Percentiles rank a stretch among this genome's conserved stretches.
These are phyloP conservation scores for Gnathonemus echidnorhynchus DNA, from an alignment of 2,113 vertebrate genomes.

Conservation along the genomic window DNA sequence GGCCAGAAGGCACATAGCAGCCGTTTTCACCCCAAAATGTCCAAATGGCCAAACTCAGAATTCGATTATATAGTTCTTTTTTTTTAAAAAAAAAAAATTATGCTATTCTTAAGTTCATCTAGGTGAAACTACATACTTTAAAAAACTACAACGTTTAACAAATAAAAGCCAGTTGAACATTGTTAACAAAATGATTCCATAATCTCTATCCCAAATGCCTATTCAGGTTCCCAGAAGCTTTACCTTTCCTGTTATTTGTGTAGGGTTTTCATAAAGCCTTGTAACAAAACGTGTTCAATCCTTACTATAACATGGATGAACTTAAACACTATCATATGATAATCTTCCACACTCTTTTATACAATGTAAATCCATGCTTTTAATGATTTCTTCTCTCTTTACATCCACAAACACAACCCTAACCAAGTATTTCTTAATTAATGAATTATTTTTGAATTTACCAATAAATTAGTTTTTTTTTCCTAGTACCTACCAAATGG, in stretches of 20 bases:
- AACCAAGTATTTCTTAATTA: not conserved
- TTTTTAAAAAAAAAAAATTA: too few species aligned
- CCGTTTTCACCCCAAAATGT: not conserved
- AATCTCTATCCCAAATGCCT: not conserved
- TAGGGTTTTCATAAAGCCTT: not conserved
- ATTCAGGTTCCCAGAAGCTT: not conserved
- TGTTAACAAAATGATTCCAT: not conserved
- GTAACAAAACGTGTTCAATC: not conserved
- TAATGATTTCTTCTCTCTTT: not conserved
- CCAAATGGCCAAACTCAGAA: not conserved
- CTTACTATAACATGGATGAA: not conserved
- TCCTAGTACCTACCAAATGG: not conserved
- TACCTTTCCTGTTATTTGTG: not conserved
- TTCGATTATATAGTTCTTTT: not conserved
- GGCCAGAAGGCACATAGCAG: accelerated
- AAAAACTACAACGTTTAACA: not conserved
- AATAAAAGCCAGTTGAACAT: not conserved
- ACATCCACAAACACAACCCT: not conserved
- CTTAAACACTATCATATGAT: not conserved
- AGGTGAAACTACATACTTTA: not conserved
- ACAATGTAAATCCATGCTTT: not conserved
- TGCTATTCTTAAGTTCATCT: not conserved
- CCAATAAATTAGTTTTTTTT: not conserved
- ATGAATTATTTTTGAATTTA: not conserved
- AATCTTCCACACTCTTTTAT: not conserved